Evolutionary conservation across 2,888 invertebrate genomes (phyloP), one percentile per base, ranked within the genome.

Genomic region (Vesta saturnalis): DNA sequence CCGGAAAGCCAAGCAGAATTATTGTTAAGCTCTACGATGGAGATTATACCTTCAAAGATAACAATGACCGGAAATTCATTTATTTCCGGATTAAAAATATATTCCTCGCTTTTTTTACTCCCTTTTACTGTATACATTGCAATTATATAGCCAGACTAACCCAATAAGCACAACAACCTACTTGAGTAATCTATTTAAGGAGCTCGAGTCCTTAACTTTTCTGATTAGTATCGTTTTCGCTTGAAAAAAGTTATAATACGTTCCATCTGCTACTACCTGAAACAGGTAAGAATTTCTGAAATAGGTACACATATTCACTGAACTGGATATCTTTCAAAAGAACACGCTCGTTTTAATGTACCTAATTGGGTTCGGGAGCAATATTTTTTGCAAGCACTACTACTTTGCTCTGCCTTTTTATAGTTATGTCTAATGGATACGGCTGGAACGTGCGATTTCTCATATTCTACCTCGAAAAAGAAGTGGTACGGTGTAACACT

Each of bases 21-120:
- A 72, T 72, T 70, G 64, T 62, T 73, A 69, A 69, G 67, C 64
- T 63, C 70, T 55, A 18, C 72, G 62, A 64, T 54, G 64, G 49
- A 73, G 75, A 74, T 76, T 76, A 77, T 73, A 73, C 74, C 73
- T 64, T 68, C 70, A 66, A 68, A 76, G 76, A 76, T 76, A 76
- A 77, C 77, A 77, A 77, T 77, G 78, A 77, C 77, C 77, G 78
- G 76, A 78, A 78, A 77, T 77, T 77, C 74, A 73, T 72, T 77
- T 76, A 78, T 78, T 78, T 78, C 77, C 77, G 77, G 77, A 77
- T 76, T 78, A 77, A 76, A 77, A 77, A 72, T 74, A 72, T 70
- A 63, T 65, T 57, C 71, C 19, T 52, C 60, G 35, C 56, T 64
- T 64, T 52, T n/a, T 60, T 70, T 67, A 49, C 47, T 39, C 60